Base-by-base conservation (phyloP, 1,140 invertebrate genomes). In the Macrobrachium rosenbergii region DNA sequence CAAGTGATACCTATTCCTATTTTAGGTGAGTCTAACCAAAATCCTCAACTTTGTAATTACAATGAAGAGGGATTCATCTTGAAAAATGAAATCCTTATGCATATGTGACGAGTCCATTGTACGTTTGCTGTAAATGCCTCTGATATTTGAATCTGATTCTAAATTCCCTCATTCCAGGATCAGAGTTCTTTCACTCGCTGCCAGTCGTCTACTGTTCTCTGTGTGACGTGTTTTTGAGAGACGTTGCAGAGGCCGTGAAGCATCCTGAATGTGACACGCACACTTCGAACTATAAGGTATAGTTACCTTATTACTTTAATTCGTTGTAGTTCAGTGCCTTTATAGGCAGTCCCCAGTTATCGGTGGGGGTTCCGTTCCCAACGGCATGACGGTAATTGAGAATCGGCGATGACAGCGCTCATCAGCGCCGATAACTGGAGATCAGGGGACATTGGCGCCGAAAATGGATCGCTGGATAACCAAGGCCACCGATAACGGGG, bases 181-280 rank as follows among this genome's bases (percentile, higher is more conserved):
- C 77, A 17, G 85, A 87, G 59, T 87, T 82, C 21, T 43, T 87
- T 28, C 85, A 87, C 37, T 87, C 85, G 2, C 78, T 87, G 7
- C 67, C 79, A n/a, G 59, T 28, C 19, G 81, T 52, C 14, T 87
- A 87, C 58, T 87, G 85, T 23, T 87, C 85, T 17, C 77, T 87
- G 45, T 87, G 85, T 64, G 79, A 87, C 16, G 21, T 64, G 8
- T 87, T 87, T 67, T 45, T 87, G 78, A 75, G 85, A 16, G 69
- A 87, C 60, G 82, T 75, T 60, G 79, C 72, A 17, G 85, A 87
- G 67, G 79, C 85, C 23, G 60, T 87, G 19, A 81, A 45, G 21
- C 85, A 87, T 63, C 85, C 85, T 0, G 85, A 87, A 62, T 76
- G 58, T 37, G 82, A 87, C 28, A 52, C 62, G 17, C 85, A 87